phyloP scores from a whole-genome alignment of 2,797 vertebrate species.

The Leptoclinus maculatus region DNA sequence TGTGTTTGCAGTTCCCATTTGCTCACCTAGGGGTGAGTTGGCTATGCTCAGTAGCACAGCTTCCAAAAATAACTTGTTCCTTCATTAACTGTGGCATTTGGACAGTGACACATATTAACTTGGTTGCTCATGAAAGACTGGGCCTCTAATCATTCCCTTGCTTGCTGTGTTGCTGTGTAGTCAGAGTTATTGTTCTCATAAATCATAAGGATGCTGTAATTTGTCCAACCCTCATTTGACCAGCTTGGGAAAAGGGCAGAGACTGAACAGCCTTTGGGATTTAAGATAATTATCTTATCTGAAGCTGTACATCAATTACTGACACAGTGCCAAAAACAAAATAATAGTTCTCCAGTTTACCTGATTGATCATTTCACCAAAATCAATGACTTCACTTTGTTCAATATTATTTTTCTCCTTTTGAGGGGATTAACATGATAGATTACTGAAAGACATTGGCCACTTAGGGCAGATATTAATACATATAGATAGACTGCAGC shows the following conservation, averaged over 20 bases:
- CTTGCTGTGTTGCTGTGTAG: constrained; percentile 45
- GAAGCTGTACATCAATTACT: constrained; percentile 51
- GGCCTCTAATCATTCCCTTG: constrained; percentile 54
- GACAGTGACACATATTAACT: constrained; percentile 61
- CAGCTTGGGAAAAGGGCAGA: constrained; percentile 44
- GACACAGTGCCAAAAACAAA: constrained; percentile 35
- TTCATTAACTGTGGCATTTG: constrained; percentile 66
- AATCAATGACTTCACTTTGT: constrained; percentile 40
- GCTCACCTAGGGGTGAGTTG: constrained; percentile 10
- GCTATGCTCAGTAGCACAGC: constrained; percentile 10
- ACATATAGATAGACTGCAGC: constrained; percentile 44
- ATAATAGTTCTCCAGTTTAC: constrained; percentile 23
- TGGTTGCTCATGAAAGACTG: constrained; percentile 51
- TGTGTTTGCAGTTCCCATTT: constrained; percentile 5
- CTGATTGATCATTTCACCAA: constrained; percentile 23
- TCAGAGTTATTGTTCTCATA: constrained; percentile 72
- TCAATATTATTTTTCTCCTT: constrained; percentile 30
- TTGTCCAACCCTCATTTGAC: constrained; percentile 44
- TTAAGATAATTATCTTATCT: constrained; percentile 50
- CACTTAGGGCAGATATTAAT: constrained; percentile 37
- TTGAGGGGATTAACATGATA: constrained; percentile 45
- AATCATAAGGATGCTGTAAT: constrained; percentile 61
- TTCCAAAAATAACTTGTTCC: constrained; percentile 43
- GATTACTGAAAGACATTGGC: constrained; percentile 33
- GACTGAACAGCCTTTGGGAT: constrained; percentile 48